A percentile compares a stretch with the other conserved stretches of the same genome.
Conservation (phyloP, 2,113 vertebrate genomes). For the Otis tarda region DNA sequence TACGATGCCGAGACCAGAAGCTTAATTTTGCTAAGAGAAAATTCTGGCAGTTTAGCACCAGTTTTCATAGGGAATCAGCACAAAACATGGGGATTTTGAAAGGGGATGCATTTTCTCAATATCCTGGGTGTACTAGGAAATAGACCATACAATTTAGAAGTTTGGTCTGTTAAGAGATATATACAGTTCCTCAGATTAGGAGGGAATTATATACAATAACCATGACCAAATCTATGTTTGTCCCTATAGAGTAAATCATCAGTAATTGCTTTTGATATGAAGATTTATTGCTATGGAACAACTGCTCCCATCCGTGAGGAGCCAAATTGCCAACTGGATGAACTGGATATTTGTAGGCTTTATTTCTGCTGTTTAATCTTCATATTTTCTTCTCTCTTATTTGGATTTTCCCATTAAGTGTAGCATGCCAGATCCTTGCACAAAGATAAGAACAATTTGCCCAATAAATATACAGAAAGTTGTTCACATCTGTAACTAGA, state of each 20-base stretch:
- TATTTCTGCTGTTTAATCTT: background rate
- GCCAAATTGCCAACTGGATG: background rate
- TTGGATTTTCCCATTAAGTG: background rate
- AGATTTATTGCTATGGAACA: background rate
- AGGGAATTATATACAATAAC: background rate
- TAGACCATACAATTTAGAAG: background rate
- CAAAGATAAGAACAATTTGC: background rate
- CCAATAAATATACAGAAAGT: background rate
- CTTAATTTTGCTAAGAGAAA: background rate
- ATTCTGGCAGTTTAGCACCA: background rate
- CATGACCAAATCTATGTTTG: background rate
- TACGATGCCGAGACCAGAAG: background rate
- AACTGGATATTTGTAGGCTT: constrained; percentile 26
- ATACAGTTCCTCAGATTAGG: background rate
- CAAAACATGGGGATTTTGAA: constrained; percentile 24
- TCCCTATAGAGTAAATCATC: background rate
- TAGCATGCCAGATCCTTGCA: background rate
- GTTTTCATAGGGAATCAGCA: background rate
- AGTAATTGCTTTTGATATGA: background rate
- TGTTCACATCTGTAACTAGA: background rate
- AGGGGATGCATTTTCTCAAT: background rate
- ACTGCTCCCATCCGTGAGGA: background rate
- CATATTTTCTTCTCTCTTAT: background rate
- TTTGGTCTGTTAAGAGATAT: background rate
- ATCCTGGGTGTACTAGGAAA: background rate